Base-by-base conservation (phyloP, 2,113 vertebrate species). In the Buteo buteo region DNA sequence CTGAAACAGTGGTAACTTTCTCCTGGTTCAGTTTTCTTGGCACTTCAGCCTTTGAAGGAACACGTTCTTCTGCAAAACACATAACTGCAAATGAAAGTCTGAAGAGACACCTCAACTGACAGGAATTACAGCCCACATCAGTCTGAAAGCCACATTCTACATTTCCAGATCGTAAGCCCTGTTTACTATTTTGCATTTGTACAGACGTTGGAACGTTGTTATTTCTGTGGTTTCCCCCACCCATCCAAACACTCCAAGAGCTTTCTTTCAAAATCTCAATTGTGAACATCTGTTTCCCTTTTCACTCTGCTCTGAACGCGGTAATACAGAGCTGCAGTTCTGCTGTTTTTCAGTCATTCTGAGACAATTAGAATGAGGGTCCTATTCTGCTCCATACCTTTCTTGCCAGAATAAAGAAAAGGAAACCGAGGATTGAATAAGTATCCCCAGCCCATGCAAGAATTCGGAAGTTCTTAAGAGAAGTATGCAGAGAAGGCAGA, bases 41-140 rank as follows among this genome's bases (percentile, higher is more conserved):
- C 49, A 78, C 91, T 71, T 97, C 94, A 74, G 18, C 34, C 38
- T 94, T 89, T 76, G 67, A 76, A 5, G 89, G 71, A 73, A 66
- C 44, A 28, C 1, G 24, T 38, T 95, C 95, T 95, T 98, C 98
- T 98, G 97, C 74, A 97, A 98, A 97, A 96, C 10, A 97, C 71
- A 87, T 58, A 97, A 81, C 19, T 61, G 80, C n/a, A 85, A 86
- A 84, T 40, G 74, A 82, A 80, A 94, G 31, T 54, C 49, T 93
- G 92, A 95, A 92, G 45, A 71, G 52, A 61, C 42, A 79, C 36
- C 59, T 90, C 69, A 31, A 67, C 55, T 72, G 70, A 49, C 50
- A 92, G 42, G 64, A 83, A 38, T 88, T 55, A 87, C 86, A 77
- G 58, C 47, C 58, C 58, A 67, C 15, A 47, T 42, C 28, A 72